Evolutionary conservation across 1,140 invertebrate species (phyloP), one percentile per base, ranked within the genome.

Genomic region (Plectus sambesii): DNA sequence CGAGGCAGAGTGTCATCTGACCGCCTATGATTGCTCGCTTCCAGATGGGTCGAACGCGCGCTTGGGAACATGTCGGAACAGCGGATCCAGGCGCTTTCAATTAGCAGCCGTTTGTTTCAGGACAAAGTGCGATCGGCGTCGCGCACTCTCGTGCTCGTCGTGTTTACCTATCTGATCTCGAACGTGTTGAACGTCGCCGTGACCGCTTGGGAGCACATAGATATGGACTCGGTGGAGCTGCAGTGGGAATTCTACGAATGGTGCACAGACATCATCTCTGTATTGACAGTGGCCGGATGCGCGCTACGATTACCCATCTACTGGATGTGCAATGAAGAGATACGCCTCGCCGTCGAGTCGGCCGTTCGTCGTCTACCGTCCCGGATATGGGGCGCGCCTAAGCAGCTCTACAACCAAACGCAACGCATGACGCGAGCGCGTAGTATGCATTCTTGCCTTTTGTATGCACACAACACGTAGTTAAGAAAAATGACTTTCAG

Each of bases 121-220:
- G 26, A 41, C 15, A 56, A 56, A 42, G 47, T 56, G 5, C 53
- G 55, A 15, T 56, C 53, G 15, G 55, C 55, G 2, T 55, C 55
- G 1, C 37, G 47, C 22, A 42, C 56, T 5, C 40, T 55, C 27
- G 55, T 56, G 1, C 35, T 58, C 30, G 49, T 56, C 47, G 55
- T 56, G 1, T 56, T 27, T 43, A 50, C 51, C 1, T 56, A 56
- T 33, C 42, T 56, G 5, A 19, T 56, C 9, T 45, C 55, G 9
- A 56, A 56, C 30, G 24, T 56, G 23, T 38, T 56, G 0, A 56
- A 56, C 29, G 47, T 56, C 33, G 36, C 46, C 20, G 23, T 56
- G 26, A 56, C 51, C 3, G 26, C 42, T 12, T 56, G 52, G 55
- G 55, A 56, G 24, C 56, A 50, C 47, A 42, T 56, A 20, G 35